phyloP scores from a whole-genome alignment of 64 coral and sea anemone genomes.

The Actinia equina region DNA sequence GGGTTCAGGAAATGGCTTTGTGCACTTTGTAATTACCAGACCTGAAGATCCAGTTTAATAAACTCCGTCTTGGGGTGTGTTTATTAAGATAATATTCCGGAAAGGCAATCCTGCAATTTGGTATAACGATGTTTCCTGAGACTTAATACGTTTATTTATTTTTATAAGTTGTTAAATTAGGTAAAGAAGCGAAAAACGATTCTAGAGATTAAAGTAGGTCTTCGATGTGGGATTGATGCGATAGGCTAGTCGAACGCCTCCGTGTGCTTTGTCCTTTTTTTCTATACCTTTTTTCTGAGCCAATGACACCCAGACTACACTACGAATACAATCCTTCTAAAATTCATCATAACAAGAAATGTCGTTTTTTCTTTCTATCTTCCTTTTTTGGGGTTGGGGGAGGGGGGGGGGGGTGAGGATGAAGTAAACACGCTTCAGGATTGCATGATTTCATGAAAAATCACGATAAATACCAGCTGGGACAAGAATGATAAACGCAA shows the following conservation, averaged over 20 bases:
- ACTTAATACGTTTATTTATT: background rate
- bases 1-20: background rate
- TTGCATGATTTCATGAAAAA: too few relatives aligned
- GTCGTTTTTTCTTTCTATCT: too few relatives aligned
- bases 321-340: background rate
- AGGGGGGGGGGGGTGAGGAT: too few relatives aligned
- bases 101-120: background rate
- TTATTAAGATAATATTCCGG: background rate
- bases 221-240: background rate
- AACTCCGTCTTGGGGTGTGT: background rate
- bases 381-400: too few relatives aligned
- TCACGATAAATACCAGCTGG: too few relatives aligned
- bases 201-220: background rate
- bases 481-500: too few relatives aligned
- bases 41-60: background rate
- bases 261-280: background rate
- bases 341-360: background rate
- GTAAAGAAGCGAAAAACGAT: background rate
- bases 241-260: background rate
- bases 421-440: too few relatives aligned
- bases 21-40: background rate
- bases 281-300: background rate
- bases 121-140: background rate
- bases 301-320: background rate
- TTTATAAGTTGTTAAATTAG: background rate